These are phyloP conservation scores for Pimpla rufipes DNA, from an alignment of 2,888 invertebrate genomes.

Conservation along the genomic window DNA sequence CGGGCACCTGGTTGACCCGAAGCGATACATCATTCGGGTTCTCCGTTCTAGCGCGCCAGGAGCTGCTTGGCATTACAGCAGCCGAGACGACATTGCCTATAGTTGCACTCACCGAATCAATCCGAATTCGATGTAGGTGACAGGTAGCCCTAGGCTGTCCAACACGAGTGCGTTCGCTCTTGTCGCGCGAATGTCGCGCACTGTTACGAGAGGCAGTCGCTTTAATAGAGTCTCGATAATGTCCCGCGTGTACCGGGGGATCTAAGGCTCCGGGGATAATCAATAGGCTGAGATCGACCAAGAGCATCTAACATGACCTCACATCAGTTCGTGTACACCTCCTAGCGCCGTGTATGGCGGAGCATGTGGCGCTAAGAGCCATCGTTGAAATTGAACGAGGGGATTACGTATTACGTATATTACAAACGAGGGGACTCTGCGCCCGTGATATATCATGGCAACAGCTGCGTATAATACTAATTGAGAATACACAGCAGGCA, in stretches of 20 bases:
- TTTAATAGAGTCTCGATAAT: slow-evolving; percentile 59
- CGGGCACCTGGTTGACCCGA: slow-evolving; percentile 62
- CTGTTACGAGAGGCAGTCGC: slow-evolving; percentile 44
- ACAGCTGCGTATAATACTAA: slow-evolving; percentile 8
- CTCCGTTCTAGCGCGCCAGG: slow-evolving; percentile 52
- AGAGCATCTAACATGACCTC: slow-evolving; percentile 58
- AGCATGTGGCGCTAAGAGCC: slow-evolving; percentile 32
- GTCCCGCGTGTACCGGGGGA: slow-evolving; percentile 29
- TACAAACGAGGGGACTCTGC: no score
- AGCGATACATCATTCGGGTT: slow-evolving; percentile 66
- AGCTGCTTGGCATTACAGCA: slow-evolving; percentile 61
- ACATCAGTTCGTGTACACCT: neutral
- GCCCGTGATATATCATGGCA: neutral
- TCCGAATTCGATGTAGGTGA: slow-evolving; percentile 45
- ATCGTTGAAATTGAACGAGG: slow-evolving; percentile 52
- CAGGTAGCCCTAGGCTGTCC: slow-evolving; percentile 16
- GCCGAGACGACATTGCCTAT: neutral
- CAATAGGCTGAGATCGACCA: slow-evolving; percentile 56
- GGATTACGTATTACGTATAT: no score
- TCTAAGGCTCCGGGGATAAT: slow-evolving; percentile 55
- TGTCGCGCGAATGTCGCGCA: neutral
- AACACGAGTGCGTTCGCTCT: slow-evolving; percentile 11
- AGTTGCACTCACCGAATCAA: slow-evolving; percentile 49
- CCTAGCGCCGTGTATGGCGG: slow-evolving; percentile 30
- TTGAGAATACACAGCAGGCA: neutral